Base-by-base conservation (phyloP, 2,797 vertebrate species). In the Falco novaeseelandiae region DNA sequence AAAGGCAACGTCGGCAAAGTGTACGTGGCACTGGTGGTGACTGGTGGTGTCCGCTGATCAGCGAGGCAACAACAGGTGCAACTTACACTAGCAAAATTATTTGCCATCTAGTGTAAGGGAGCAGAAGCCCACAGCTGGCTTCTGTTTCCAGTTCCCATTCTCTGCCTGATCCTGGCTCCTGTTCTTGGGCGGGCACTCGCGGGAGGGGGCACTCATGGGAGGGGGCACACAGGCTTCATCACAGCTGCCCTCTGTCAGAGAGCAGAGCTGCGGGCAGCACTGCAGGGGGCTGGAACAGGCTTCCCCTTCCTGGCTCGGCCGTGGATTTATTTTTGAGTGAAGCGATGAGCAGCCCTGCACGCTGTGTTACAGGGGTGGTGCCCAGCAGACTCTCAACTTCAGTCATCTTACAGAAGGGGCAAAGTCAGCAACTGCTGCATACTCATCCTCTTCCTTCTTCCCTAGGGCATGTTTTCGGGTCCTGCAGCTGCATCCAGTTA, bases 401-500 rank as follows among this genome's bases (percentile, higher is more conserved):
- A n/a, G 2, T 14, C 2, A 6, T 59, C 59, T 44, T 52, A 4
- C 20, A 42, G 42, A 20, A 13, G 10, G 21, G 8, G 21, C 19
- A 49, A 58, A 73, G 74, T 52, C 51, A 80, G 40, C 27, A 61
- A 8, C 1, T n/a, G 30, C 63, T 76, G 44, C 1, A 6, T 34
- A 23, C 27, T 49, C 27, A 18, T 49, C 40, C 46, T 34, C 61
- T 25, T 46, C 62, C 51, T n/a, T 10, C 58, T 32, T 44, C 36
- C 59, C 29, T 5, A 22, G 77, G 71, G 21, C n/a, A 8, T 0
- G 5, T 15, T 51, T 38, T 4, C 55, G 3, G 0, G 6, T 80
- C 69, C 69, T 63, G 62, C 44, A 70, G 30, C 77, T 38, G 3
- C 58, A 30, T 44, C 34, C 40, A 12, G 30, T 22, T 40, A 14